Percentiles rank a stretch among this genome's conserved stretches.
These are phyloP conservation scores for Tachuris rubrigastra DNA, from an alignment of 2,113 vertebrate genomes.

Conservation along the genomic window DNA sequence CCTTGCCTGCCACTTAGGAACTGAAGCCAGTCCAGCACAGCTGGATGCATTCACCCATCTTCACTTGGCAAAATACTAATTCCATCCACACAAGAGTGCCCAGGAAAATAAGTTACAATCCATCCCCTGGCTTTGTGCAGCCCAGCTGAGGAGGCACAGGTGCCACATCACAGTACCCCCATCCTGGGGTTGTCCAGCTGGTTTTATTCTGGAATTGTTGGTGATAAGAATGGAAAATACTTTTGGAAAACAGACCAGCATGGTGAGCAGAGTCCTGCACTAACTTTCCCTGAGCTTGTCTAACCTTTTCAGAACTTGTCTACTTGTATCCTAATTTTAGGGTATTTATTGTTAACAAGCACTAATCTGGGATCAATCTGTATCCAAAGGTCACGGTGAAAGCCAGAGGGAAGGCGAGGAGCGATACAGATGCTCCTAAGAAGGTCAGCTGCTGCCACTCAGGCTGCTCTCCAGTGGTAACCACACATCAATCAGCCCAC, in stretches of 20 bases:
- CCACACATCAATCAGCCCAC: constrained; percentile 31
- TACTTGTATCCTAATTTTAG: constrained; percentile 28
- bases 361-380: constrained; percentile 49
- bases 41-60: background rate
- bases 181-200: background rate
- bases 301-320: constrained; percentile 47
- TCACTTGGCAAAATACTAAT: background rate
- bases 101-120: background rate
- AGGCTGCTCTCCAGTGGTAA: background rate
- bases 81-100: background rate
- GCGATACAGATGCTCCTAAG: background rate
- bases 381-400: constrained; percentile 23
- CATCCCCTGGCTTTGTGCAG: background rate
- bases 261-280: background rate
- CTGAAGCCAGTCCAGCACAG: background rate
- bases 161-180: background rate
- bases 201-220: background rate
- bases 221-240: background rate
- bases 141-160: background rate
- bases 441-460: constrained; percentile 62
- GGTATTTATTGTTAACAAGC: constrained; percentile 39
- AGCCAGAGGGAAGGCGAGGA: constrained; percentile 16
- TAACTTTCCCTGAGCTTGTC: background rate
- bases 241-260: background rate
- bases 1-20: background rate